Conservation (phyloP, 2,888 invertebrate genomes). For the Molorchus minor region DNA sequence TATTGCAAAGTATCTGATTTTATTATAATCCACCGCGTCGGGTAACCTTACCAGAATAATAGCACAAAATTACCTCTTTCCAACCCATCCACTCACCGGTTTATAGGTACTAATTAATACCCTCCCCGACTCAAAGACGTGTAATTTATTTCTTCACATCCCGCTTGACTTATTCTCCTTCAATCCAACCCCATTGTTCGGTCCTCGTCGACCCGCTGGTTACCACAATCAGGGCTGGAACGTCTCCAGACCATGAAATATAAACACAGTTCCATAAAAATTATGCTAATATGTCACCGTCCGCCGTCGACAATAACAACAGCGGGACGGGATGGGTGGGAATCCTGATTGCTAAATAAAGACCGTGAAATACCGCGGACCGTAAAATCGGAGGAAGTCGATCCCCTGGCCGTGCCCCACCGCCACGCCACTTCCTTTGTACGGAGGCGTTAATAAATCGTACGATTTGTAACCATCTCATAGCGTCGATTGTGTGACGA, state of each 20-base stretch:
- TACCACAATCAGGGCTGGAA: slow-evolving; percentile 5
- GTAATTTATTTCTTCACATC: too few relatives aligned
- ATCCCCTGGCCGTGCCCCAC: slow-evolving; percentile 30
- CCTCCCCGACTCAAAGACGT: too few relatives aligned
- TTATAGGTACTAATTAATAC: too few relatives aligned
- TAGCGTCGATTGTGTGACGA: too few relatives aligned
- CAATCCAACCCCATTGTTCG: slow-evolving; percentile 13
- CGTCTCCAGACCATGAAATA: slow-evolving; percentile 44
- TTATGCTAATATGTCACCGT: slow-evolving; percentile 44
- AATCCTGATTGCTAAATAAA: slow-evolving; percentile 42
- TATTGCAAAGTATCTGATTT: too few relatives aligned
- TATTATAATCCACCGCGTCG: too few relatives aligned
- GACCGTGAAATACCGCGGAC: slow-evolving; percentile 40
- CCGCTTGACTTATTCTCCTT: too few relatives aligned
- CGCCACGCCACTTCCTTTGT: slow-evolving; percentile 14
- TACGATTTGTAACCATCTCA: slow-evolving; percentile 20
- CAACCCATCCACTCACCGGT: too few relatives aligned
- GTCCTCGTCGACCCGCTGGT: slow-evolving; percentile 5
- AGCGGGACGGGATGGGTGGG: slow-evolving; percentile 42
- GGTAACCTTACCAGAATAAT: too few relatives aligned
- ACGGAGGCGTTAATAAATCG: slow-evolving; percentile 20
- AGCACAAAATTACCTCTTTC: too few relatives aligned
- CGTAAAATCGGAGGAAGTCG: slow-evolving; percentile 37
- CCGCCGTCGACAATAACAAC: too few relatives aligned
- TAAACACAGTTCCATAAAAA: slow-evolving; percentile 43